Evolutionary conservation across 2,888 invertebrate species (phyloP).

Genomic region (Orchesella flavescens): DNA sequence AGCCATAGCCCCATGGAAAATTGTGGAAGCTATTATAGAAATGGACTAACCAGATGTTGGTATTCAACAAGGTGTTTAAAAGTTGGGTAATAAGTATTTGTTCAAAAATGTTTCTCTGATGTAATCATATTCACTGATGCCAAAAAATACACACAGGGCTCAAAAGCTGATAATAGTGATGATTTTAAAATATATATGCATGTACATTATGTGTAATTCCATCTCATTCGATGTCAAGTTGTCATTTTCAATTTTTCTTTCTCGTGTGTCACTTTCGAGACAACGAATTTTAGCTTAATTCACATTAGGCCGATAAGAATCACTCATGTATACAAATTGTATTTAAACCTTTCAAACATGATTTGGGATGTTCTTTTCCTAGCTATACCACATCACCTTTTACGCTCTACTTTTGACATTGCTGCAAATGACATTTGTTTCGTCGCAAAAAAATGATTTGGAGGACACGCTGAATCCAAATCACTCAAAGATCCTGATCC

Average conservation of each 20-base stretch:
- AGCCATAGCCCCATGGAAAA: background rate
- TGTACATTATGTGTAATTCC: background rate
- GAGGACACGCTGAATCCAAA: slow-evolving; percentile 25
- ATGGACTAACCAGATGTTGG: slow-evolving; percentile 52
- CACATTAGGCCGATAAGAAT: background rate
- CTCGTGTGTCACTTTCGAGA: slow-evolving; percentile 8
- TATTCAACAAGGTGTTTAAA: slow-evolving; percentile 48
- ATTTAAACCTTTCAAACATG: background rate
- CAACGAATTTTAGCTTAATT: background rate
- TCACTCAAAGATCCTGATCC: background rate
- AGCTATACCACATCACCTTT: background rate
- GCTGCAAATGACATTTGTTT: slow-evolving; percentile 35
- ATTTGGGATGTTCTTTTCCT: background rate
- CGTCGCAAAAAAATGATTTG: slow-evolving; percentile 8
- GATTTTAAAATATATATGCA: background rate
- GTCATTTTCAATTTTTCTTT: slow-evolving; percentile 3
- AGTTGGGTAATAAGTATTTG: slow-evolving; percentile 37
- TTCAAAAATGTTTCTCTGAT: slow-evolving; percentile 31
- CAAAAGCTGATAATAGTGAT: slow-evolving; percentile 1
- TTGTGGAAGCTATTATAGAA: slow-evolving; percentile 4
- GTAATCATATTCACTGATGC: slow-evolving; percentile 35
- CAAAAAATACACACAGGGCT: slow-evolving; percentile 40
- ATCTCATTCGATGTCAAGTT: too few relatives aligned
- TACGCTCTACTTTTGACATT: background rate
- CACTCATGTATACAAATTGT: background rate